Conservation (phyloP, 2,888 invertebrate species). For the Agrilus biguttatus region DNA sequence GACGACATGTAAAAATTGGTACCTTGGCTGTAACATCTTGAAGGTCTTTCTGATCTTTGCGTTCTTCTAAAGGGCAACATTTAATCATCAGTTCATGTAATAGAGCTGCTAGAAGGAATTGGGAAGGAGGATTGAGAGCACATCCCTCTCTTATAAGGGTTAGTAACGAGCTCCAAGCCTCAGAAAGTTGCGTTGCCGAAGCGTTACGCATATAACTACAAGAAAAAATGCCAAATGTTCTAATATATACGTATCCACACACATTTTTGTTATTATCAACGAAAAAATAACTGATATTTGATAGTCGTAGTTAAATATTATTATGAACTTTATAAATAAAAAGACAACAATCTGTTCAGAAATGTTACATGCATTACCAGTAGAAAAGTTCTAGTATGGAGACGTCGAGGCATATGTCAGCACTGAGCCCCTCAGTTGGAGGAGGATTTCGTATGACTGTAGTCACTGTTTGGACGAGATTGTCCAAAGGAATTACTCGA, state of each 20-base stretch:
- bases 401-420: conserved; percentile 55
- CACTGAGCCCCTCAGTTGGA: conserved; percentile 41
- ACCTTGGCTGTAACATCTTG: conserved; percentile 60
- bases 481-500: conserved; percentile 71
- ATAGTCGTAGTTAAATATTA: no score
- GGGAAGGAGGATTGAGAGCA: conserved; percentile 57
- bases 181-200: conserved; percentile 52
- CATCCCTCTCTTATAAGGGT: conserved; percentile 62
- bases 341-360: neutral
- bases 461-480: conserved; percentile 66
- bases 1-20: conserved; percentile 6
- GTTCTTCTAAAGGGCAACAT: conserved; percentile 57
- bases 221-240: conserved; percentile 2
- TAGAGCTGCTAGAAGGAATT: conserved; percentile 64
- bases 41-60: conserved; percentile 66
- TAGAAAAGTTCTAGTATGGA: conserved; percentile 71
- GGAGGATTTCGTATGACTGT: conserved; percentile 70
- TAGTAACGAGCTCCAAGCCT: conserved; percentile 65
- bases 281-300: neutral
- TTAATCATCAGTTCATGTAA: conserved; percentile 73
- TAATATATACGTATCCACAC: neutral
- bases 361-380: conserved; percentile 29
- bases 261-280: neutral
- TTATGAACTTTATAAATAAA: no score
- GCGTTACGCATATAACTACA: conserved; percentile 48